Evolutionary conservation across 2,797 vertebrate species (phyloP).

Genomic region (Thripadectes ignobilis): DNA sequence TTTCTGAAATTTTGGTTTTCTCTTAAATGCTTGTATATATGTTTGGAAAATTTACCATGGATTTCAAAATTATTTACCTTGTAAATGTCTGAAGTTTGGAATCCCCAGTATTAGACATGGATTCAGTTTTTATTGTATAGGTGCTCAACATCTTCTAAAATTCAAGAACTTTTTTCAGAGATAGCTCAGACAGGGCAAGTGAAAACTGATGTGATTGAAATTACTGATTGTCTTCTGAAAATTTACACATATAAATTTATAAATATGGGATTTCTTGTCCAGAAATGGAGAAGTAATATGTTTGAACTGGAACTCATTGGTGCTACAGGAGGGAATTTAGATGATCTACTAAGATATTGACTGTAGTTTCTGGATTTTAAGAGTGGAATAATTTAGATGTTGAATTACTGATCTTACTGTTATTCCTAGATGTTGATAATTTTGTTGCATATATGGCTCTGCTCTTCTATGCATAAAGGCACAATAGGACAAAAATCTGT

Average conservation of each 20-base stretch:
- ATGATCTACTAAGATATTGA: neutral
- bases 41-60: neutral
- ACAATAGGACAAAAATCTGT: neutral
- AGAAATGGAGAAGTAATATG: neutral
- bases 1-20: neutral
- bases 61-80: neutral
- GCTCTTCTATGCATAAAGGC: neutral
- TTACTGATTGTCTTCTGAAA: neutral
- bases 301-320: neutral
- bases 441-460: neutral
- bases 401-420: neutral
- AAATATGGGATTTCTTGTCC: neutral
- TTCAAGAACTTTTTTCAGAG: accelerated
- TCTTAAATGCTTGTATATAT: neutral
- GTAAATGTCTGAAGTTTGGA: neutral
- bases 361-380: neutral
- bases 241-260: neutral
- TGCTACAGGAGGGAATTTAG: neutral
- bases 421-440: neutral
- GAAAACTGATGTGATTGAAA: neutral
- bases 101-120: neutral
- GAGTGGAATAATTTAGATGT: neutral
- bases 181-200: neutral
- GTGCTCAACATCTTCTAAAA: neutral
- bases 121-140: neutral